Evolutionary conservation across 2,113 vertebrate genomes (phyloP).

Genomic region (Callipepla californica): DNA sequence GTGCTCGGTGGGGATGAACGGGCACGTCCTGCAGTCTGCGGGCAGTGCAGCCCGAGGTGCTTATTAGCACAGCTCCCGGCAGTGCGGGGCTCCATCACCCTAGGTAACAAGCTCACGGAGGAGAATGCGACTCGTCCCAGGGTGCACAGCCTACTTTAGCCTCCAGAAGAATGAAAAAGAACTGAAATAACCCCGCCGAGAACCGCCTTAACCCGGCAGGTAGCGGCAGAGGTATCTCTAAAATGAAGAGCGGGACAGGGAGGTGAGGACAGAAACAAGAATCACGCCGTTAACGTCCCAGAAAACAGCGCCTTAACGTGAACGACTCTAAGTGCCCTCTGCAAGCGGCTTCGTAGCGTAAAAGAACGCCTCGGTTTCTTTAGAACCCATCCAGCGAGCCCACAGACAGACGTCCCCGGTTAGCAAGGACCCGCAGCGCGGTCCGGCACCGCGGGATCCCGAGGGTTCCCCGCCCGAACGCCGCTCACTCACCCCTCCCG

Average conservation of each 20-base stretch:
- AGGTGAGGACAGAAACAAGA: background rate
- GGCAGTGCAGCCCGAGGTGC: constrained; percentile 26
- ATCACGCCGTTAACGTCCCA: background rate
- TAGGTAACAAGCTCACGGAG: constrained; percentile 33
- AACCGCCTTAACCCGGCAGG: background rate
- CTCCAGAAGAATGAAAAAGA: background rate
- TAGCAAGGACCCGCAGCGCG: background rate
- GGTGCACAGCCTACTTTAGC: background rate
- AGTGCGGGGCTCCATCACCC: constrained; percentile 47
- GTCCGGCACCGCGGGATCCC: too few relatives aligned
- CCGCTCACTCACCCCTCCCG: constrained; percentile 67
- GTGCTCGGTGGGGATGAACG: constrained; percentile 24
- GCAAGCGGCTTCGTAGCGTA: background rate
- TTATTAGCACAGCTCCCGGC: constrained; percentile 41
- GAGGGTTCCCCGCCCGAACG: background rate
- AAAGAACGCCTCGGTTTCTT: background rate
- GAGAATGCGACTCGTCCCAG: background rate
- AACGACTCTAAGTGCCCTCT: background rate
- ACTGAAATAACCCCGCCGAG: background rate
- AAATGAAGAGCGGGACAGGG: background rate
- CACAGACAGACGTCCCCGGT: background rate
- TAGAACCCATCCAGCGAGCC: background rate
- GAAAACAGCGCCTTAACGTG: background rate
- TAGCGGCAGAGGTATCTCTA: background rate
- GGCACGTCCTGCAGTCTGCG: constrained; percentile 1